Evolutionary conservation across 2,113 vertebrate genomes (phyloP).

Genomic region (Burhinus oedicnemus): DNA sequence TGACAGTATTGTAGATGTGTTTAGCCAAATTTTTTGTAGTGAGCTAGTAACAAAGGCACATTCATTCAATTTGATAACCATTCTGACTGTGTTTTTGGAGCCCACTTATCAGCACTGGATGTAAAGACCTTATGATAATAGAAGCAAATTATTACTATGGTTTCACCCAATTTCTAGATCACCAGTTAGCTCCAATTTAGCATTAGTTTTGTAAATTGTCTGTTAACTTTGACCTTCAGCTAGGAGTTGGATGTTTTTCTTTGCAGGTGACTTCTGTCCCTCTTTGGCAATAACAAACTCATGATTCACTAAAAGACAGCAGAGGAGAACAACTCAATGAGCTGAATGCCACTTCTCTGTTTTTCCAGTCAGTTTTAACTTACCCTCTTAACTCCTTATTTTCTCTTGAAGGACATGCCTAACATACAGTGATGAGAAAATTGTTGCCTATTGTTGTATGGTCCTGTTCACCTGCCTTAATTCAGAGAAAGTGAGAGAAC

Average conservation of each 20-base stretch:
- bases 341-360: not conserved
- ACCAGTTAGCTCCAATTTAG: not conserved
- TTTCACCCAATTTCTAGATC: not conserved
- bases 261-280: not conserved
- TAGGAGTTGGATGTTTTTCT: not conserved
- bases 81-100: not conserved
- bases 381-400: not conserved
- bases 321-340: rapidly evolving
- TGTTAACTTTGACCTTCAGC: not conserved
- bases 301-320: not conserved
- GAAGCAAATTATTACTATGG: not conserved
- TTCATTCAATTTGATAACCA: not conserved
- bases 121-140: not conserved
- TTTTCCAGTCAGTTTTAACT: not conserved
- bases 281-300: not conserved
- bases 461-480: slow-evolving; percentile 90
- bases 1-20: not conserved
- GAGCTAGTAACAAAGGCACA: not conserved
- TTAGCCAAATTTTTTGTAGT: not conserved
- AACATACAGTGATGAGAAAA: slow-evolving; percentile 81
- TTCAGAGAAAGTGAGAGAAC: slow-evolving; percentile 77
- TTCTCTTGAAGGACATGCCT: slow-evolving; percentile 78
- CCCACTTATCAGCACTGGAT: not conserved
- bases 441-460: slow-evolving; percentile 86
- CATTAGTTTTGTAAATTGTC: not conserved